Base-by-base conservation (phyloP, 2,888 invertebrate genomes). In the Megastigmus dorsalis region DNA sequence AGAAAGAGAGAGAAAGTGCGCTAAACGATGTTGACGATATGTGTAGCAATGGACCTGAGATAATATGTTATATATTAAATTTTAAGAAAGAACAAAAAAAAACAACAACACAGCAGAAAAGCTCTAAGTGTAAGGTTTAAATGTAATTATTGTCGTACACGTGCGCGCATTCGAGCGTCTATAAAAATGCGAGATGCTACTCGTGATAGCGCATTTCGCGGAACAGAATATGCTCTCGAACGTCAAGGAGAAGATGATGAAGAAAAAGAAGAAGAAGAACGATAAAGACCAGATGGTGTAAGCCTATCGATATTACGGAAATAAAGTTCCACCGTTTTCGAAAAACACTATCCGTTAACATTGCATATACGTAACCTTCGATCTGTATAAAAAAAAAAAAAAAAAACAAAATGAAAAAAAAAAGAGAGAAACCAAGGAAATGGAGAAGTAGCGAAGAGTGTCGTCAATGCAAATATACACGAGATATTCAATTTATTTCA, bases 281-380 rank as follows among this genome's bases (percentile, higher is more conserved):
- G n/a, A n/a, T n/a, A n/a, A n/a, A n/a, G n/a, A n/a, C n/a, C n/a
- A n/a, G n/a, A n/a, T 79, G 83, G 82, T 84, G 83, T 62, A 68
- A 63, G 52, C 74, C 82, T 77, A 80, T 81, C 76, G 80, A 84
- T 83, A 82, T 82, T 81, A 78, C 78, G 74, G 69, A 80, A 85
- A 85, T 84, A 85, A 85, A 84, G 80, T 83, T 84, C 81, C 77
- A 79, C 84, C 80, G 82, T 84, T 85, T 85, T 83, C 79, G 79
- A 79, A 77, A 74, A 41, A 43, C 10, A 36, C 26, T 6, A 15
- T n/a, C n/a, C n/a, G 18, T 41, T 6, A 6, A 41, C 3, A 3
- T 41, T 3, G 41, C 10, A 41, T 41, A 50, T 20, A n/a, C n/a
- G n/a, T n/a, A n/a, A n/a, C n/a, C n/a, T n/a, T n/a, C n/a, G 2